Base-by-base conservation (phyloP, 2,113 vertebrate genomes). In the Neodontobutis hainanensis region DNA sequence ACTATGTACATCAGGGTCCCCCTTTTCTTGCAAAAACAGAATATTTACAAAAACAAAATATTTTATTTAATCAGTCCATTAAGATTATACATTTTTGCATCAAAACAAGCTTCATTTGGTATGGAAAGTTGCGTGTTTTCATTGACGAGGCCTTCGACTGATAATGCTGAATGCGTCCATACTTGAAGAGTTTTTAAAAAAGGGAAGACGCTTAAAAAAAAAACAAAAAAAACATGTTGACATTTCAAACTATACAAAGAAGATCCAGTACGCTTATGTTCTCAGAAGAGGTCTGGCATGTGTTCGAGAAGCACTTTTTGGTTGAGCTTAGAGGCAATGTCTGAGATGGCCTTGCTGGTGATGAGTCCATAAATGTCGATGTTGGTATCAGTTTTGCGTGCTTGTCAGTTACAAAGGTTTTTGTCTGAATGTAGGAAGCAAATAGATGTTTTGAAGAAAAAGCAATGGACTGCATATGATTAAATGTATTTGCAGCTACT, bases 251-350 rank as follows among this genome's bases (percentile, higher is more conserved):
- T 56, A 81, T 80, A 80, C 80, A 85, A 85, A 87, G 67, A 78
- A 81, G 78, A 86, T 78, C 78, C 68, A 35, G 60, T 70, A 78
- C 75, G 68, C 82, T 70, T 49, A 59, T 83, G 77, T 81, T 82
- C 68, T 46, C 72, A 86, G 82, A 80, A 77, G 88, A 89, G 90
- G 87, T 88, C 86, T 88, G 83, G 80, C 84, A 87, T 90, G 84
- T 90, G 80, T 89, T 85, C 73, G 85, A 90, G 87, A 91, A 91
- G 90, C 90, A 90, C 90, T 91, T 91, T 89, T 89, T 89, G 88
- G 90, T 90, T 88, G 88, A 90, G 85, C 84, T 88, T 89, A 86
- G 86, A 91, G 90, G 88, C 88, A 87, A 90, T 90, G 88, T 83
- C 77, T 69, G 87, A 86, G 68, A 90, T 90, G 90, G 82, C 82